Percentiles rank a stretch among this genome's conserved stretches.
These are phyloP conservation scores for Neoascia interrupta DNA, from an alignment of 2,888 invertebrate species.

Conservation along the genomic window DNA sequence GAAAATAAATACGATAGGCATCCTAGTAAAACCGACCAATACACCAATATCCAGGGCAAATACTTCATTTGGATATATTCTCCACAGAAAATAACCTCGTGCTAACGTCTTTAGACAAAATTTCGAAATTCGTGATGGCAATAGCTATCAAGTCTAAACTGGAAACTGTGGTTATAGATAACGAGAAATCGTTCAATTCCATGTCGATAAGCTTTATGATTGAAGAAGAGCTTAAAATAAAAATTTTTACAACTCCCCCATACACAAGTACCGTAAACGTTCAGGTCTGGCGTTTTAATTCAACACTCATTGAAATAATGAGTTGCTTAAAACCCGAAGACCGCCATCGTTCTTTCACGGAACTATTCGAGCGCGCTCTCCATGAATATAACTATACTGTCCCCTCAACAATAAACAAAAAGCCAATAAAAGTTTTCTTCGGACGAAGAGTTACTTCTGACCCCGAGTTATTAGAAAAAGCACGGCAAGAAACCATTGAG, in stretches of 20 bases:
- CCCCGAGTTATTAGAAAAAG: constrained; percentile 53
- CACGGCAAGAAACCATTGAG: constrained; percentile 35
- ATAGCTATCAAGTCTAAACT: constrained; percentile 17
- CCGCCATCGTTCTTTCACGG: constrained; percentile 42
- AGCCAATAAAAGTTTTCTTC: constrained; percentile 58
- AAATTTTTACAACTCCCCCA: constrained; percentile 22
- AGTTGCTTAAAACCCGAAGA: constrained; percentile 49
- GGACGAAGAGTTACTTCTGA: constrained; percentile 41
- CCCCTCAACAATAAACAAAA: constrained; percentile 48
- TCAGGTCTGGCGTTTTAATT: constrained; percentile 62
- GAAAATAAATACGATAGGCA: constrained; percentile 46
- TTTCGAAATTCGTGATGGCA: constrained; percentile 24
- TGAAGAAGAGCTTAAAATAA: constrained; percentile 23
- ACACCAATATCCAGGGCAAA: constrained; percentile 47
- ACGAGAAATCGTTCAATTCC: constrained; percentile 43
- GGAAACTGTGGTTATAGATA: constrained; percentile 19
- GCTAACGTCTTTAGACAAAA: constrained; percentile 48
- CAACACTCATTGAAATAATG: constrained; percentile 64
- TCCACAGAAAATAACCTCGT: constrained; percentile 34
- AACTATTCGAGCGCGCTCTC: constrained; percentile 49
- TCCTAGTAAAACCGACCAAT: constrained; percentile 48
- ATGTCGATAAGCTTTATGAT: constrained; percentile 30
- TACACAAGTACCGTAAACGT: constrained; percentile 44
- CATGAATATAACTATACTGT: constrained; percentile 46
- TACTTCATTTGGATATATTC: constrained; percentile 46